These are phyloP conservation scores for Rhinichthys klamathensis DNA, from an alignment of 2,113 vertebrate genomes.

Conservation along the genomic window DNA sequence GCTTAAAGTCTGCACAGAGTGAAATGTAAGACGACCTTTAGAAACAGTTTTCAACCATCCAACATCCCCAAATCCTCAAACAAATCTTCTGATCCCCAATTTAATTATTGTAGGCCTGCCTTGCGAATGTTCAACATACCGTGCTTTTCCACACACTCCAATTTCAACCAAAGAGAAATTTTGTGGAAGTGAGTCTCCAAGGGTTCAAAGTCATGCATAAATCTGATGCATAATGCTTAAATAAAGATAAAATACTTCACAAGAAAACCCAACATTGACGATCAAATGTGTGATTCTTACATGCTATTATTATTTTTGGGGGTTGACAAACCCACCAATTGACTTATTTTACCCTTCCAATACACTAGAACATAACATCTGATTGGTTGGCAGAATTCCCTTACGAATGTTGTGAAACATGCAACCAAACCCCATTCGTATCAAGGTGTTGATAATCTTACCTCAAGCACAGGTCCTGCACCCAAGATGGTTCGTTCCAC, in stretches of 20 bases:
- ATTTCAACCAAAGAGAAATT: background rate
- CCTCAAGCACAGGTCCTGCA: constrained; percentile 97
- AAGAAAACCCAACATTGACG: background rate
- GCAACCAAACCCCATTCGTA: background rate
- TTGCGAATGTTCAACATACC: background rate
- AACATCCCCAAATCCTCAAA: background rate
- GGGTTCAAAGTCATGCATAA: background rate
- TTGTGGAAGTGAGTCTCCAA: background rate
- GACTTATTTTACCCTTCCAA: background rate
- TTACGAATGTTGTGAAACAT: background rate
- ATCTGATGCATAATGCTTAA: background rate
- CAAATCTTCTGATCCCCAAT: background rate
- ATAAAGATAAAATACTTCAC: background rate
- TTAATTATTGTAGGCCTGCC: background rate
- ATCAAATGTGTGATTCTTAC: background rate
- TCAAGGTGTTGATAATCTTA: constrained; percentile 63
- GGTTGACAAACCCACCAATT: background rate
- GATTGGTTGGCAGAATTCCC: too few species aligned
- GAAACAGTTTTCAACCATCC: background rate
- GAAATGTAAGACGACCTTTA: background rate
- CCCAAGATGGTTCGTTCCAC: constrained; percentile 98
- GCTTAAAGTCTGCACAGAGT: background rate
- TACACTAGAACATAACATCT: background rate
- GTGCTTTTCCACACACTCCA: background rate
- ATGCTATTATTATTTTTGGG: background rate